Base-by-base conservation (phyloP, 2,888 invertebrate species). In the Rhodophaea formosa region DNA sequence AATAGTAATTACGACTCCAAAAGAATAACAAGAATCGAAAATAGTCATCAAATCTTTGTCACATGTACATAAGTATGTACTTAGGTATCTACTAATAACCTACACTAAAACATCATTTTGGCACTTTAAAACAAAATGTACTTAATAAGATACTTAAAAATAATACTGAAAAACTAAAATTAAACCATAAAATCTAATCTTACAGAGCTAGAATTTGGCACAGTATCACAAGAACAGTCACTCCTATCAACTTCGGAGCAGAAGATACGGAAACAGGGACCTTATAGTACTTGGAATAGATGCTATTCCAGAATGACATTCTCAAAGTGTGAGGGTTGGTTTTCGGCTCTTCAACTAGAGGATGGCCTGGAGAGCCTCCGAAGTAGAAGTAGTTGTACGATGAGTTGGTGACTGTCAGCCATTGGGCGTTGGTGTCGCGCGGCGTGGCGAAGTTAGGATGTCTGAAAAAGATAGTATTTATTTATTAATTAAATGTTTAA, bases 221-320 rank as follows among this genome's bases (percentile, higher is more conserved):
- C 35, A 56, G 15, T 15, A 56, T 39, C 23, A 49, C 29, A 16
- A 43, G 12, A 39, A 47, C 14, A 45, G 42, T 49, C 15, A 47
- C 10, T 10, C 14, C 49, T 23, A 15, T 8, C 6, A 68, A 7
- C 10, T 60, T 62, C 1, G 58, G 60, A 43, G 75, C 73, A 23
- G 77, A 71, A 0, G 72, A 75, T 3, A 71, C 62, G 0, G 70
- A 44, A 5, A 8, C 56, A 0, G 83, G 84, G 46, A 73, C 60
- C n/a, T 64, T 67, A 53, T 84, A 82, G 62, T 79, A 74, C 3
- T 62, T 64, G 1, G 59, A 23, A 58, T 81, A 77, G 8, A 82
- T 61, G 29, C 63, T 64, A 44, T 69, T 66, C 84, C 84, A 84
- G 63, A 81, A 75, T 0, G 60, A 59, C 68, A 79, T 82, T 0